Base-by-base conservation (phyloP, 1,140 invertebrate species). In the Lepidurus arcticus region DNA sequence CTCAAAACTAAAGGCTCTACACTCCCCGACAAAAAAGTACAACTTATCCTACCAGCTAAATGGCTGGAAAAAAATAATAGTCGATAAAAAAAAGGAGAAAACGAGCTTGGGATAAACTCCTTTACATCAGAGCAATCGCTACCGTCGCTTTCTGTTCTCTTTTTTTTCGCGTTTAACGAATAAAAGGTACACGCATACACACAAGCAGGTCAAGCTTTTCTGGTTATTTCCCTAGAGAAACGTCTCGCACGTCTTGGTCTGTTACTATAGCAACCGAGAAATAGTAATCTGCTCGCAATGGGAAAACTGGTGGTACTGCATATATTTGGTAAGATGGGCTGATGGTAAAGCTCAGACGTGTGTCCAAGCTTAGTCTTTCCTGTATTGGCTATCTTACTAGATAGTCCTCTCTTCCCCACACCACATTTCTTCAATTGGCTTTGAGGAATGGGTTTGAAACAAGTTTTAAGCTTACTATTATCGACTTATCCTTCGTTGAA, bases 171-270 rank as follows among this genome's bases (percentile, higher is more conserved):
- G 8, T 65, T 65, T 21, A n/a, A 13, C 16, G 53, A 65, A 65
- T 65, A 65, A 21, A 65, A 65, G 53, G 53, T 65, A 65, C 16
- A 16, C 10, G 16, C 45, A 7, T 21, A 65, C 13, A 65, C 53
- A 65, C 53, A 16, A 16, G 53, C 53, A 65, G 53, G 53, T 65
- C 53, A 65, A 65, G 53, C 53, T 65, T 65, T 65, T 21, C 53
- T 65, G 9, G 34, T 65, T 65, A 65, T 65, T 65, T 65, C 53
- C 53, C 53, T 13, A 7, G 53, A 65, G 53, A 65, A 65, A 13
- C 53, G 53, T 65, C 53, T 65, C 53, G 13, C 53, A 65, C 53
- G 21, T 65, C 53, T 65, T 65, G n/a, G 53, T 21, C 53, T 9
- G 53, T 21, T 65, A 7, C 53, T 21, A 65, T 65, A 65, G 53